A percentile compares a stretch with the other conserved stretches of the same genome.
These are phyloP conservation scores for Ginglymostoma cirratum DNA, from an alignment of 2,113 vertebrate species.

Conservation along the genomic window DNA sequence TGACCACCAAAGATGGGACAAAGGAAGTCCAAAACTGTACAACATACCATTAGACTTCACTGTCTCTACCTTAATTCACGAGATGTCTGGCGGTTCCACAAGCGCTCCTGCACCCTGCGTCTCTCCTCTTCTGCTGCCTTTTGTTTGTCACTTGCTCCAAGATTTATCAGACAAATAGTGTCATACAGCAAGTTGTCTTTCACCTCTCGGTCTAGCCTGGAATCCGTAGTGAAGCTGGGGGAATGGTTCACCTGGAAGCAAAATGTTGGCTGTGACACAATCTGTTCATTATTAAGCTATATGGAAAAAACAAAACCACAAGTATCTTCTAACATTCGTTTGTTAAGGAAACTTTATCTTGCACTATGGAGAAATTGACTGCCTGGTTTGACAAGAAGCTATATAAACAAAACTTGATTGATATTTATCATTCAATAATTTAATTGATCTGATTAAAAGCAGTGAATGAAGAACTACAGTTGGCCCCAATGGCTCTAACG, in stretches of 20 bases:
- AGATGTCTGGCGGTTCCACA: constrained; percentile 48
- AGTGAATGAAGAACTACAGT: neutral
- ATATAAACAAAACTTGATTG: neutral
- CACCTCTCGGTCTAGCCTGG: constrained; percentile 59
- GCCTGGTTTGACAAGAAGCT: neutral
- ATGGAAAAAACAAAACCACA: neutral
- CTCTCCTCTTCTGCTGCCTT: constrained; percentile 64
- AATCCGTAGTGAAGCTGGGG: constrained; percentile 66
- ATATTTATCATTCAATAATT: neutral
- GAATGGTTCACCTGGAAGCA: constrained; percentile 65
- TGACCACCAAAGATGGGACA: neutral
- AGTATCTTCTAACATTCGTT: neutral
- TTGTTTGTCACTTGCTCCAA: constrained; percentile 54
- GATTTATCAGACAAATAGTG: constrained; percentile 58
- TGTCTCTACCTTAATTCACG: constrained; percentile 49
- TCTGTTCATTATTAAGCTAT: neutral
- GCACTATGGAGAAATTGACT: neutral
- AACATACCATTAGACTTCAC: too few species aligned
- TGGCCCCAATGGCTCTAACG: neutral
- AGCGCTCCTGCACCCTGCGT: constrained; percentile 53
- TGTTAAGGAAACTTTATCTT: neutral
- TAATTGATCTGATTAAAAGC: neutral
- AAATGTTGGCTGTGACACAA: neutral
- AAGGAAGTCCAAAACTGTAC: neutral
- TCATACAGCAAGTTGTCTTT: constrained; percentile 65